Conservation (phyloP, 2,113 vertebrate species). For the Athene cunicularia region DNA sequence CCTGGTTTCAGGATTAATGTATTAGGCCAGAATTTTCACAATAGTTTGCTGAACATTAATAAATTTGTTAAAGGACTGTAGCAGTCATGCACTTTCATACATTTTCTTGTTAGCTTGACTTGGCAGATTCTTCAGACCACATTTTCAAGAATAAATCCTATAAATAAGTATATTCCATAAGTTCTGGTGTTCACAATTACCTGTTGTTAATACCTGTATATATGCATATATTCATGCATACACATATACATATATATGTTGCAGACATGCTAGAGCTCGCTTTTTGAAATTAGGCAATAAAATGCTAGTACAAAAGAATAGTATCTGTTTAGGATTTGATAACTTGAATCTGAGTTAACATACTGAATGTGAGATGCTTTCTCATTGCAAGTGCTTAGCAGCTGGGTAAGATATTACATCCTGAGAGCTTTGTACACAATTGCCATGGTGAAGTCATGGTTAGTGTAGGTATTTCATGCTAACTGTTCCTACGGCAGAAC, state of each 20-base stretch:
- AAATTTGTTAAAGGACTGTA: not conserved
- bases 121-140: not conserved
- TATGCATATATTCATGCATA: not conserved
- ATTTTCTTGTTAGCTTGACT: not conserved
- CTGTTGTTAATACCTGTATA: not conserved
- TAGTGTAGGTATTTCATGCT: slow-evolving; percentile 10
- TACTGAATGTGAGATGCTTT: not conserved
- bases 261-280: not conserved
- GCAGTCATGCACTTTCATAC: not conserved
- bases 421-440: not conserved
- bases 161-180: not conserved
- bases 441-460: slow-evolving; percentile 37
- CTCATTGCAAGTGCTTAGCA: not conserved
- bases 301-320: not conserved
- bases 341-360: slow-evolving; percentile 9
- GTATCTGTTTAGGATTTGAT: not conserved
- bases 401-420: not conserved
- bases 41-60: not conserved
- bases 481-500: slow-evolving; percentile 43
- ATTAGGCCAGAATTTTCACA: not conserved
- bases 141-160: slow-evolving; percentile 1
- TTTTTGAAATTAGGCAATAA: not conserved
- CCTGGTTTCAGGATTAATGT: not conserved
- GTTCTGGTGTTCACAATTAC: not conserved
- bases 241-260: not conserved